These are phyloP conservation scores for Deroplatys truncata DNA, from an alignment of 2,888 invertebrate species.

Conservation along the genomic window DNA sequence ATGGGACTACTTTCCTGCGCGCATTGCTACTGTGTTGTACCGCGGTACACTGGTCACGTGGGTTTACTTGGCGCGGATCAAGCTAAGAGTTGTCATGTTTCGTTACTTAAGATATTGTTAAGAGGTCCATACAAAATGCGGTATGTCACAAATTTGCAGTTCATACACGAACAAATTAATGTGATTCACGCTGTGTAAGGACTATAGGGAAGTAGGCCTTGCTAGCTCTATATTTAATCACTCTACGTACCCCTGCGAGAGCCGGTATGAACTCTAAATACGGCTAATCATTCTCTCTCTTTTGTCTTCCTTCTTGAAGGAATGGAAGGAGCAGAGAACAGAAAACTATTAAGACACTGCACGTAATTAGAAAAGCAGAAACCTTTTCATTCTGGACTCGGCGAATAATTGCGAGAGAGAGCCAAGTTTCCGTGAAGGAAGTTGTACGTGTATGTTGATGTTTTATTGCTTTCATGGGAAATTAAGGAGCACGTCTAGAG, in stretches of 20 bases:
- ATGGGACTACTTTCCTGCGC: no score
- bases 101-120: no score
- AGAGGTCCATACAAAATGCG: no score
- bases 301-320: not conserved
- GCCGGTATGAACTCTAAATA: not conserved
- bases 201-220: not conserved
- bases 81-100: no score
- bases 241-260: not conserved
- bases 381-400: not conserved
- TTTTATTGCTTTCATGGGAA: constrained; percentile 26
- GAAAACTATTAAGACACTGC: not conserved
- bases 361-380: not conserved
- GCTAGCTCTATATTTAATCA: not conserved
- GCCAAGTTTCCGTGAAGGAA: not conserved
- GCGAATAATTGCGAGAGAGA: not conserved
- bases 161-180: no score
- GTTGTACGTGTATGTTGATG: not conserved
- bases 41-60: no score
- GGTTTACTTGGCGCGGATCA: no score
- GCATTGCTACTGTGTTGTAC: no score
- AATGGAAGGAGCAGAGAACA: not conserved
- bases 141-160: no score
- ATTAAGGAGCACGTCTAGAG: constrained; percentile 11
- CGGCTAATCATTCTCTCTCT: not conserved
- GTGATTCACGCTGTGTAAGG: no score